These are phyloP conservation scores for Parasteatoda lunata DNA, from an alignment of 2,888 invertebrate genomes.

Conservation along the genomic window DNA sequence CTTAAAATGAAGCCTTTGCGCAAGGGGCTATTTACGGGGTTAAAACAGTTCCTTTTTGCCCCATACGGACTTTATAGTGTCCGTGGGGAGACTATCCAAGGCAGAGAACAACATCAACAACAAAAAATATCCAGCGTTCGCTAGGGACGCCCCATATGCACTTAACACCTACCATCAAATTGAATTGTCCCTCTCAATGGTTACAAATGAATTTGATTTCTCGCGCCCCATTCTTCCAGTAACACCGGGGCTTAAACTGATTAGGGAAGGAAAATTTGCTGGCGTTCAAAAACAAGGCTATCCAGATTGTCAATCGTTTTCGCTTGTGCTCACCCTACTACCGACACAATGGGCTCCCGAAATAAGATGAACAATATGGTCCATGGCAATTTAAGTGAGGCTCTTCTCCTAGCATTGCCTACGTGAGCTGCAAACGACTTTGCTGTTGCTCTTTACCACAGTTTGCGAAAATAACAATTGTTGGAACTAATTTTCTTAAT, in stretches of 20 bases:
- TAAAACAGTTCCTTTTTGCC: conserved; percentile 38
- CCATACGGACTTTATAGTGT: not conserved
- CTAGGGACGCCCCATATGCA: conserved; percentile 2
- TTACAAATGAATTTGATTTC: conserved; percentile 66
- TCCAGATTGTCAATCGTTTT: conserved; percentile 37
- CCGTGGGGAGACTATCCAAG: conserved; percentile 7
- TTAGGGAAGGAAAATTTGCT: conserved; percentile 59
- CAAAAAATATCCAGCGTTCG: not conserved
- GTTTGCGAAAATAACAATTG: not conserved
- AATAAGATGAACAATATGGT: conserved; percentile 44
- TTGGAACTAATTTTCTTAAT: too few relatives aligned
- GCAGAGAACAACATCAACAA: conserved; percentile 22
- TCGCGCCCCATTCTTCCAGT: conserved; percentile 15
- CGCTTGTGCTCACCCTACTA: not conserved
- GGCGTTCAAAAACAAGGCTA: conserved; percentile 53
- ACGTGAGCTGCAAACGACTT: conserved; percentile 60
- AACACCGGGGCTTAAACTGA: conserved; percentile 49
- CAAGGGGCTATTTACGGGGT: conserved; percentile 51
- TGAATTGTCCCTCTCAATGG: conserved; percentile 63
- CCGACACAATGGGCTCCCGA: too few relatives aligned
- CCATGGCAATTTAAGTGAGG: conserved; percentile 43
- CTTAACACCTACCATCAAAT: conserved; percentile 54
- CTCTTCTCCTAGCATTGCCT: conserved; percentile 8
- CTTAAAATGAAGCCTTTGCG: conserved; percentile 38
- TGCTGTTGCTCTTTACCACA: conserved; percentile 10